Base-by-base conservation (phyloP, 2,797 vertebrate species). In the Tapera naevia region DNA sequence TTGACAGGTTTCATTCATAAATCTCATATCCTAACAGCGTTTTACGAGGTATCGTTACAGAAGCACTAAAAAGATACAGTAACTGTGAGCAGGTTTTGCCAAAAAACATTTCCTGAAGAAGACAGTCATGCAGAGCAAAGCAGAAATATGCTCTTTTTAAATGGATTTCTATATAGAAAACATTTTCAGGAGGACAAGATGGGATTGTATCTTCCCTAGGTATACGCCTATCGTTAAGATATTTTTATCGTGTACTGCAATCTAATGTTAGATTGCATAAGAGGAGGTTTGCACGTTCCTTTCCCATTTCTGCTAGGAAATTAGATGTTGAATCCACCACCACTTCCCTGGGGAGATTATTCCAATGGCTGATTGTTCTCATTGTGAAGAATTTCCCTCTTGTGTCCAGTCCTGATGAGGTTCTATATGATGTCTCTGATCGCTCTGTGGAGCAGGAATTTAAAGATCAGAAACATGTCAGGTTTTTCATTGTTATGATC, bases 1-100 rank as follows among this genome's bases (percentile, higher is more conserved):
- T 35, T 50, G 82, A 88, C 78, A 82, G 37, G 30, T 73, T 95
- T 95, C 89, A 96, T 96, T 97, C 95, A 97, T 82, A 90, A 96
- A 71, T 85, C 89, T 91, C 13, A 0, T 39, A 12, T 13, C 43
- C 53, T 32, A 43, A 53, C 37, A 91, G 22, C 10, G 0, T 84
- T 92, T 94, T 82, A 76, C 1, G 5, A 91, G 57, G 25, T 50
- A 35, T 43, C 81, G n/a, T 93, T 93, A 60, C 35, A 76, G 71
- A 91, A 91, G 41, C 53, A 87, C 83, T 85, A 56, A 84, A 69
- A 85, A 51, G 80, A 62, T 27, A 43, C 7, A 21, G 41, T 57
- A 81, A 88, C 89, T 93, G 39, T 61, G 82, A 95, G 80, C 62
- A 92, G 64, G 25, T 39, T 92, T 93, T 91, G 85, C 89, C 78